Conservation (phyloP, 1,140 invertebrate species). For the Armadillidium nasatum region DNA sequence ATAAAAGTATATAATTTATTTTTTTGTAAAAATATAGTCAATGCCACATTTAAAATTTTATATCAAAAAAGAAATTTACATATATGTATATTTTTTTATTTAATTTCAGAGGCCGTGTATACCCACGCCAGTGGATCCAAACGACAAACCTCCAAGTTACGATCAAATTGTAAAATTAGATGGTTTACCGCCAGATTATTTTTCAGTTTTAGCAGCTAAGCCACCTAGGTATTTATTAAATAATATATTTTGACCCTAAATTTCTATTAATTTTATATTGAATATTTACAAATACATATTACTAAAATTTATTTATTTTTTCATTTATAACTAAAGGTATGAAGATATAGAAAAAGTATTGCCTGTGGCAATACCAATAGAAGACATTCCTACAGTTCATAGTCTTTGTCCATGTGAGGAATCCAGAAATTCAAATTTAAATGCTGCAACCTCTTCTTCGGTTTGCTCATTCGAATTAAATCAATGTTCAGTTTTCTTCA, state of each 20-base stretch:
- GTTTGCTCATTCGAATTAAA: too few species aligned
- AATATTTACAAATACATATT: too few species aligned
- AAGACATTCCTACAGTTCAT: not conserved
- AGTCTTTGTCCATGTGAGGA: not conserved
- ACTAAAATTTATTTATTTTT: too few species aligned
- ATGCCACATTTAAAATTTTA: not conserved
- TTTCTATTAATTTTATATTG: too few species aligned
- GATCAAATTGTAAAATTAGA: conserved; percentile 41
- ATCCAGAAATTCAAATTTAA: too few species aligned
- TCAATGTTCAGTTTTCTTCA: too few species aligned
- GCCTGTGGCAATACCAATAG: not conserved
- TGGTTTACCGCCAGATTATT: conserved; percentile 42
- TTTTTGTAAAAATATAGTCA: too few species aligned
- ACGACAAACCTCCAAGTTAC: conserved; percentile 44
- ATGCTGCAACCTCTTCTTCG: too few species aligned
- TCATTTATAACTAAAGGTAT: not conserved
- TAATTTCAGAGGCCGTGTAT: conserved; percentile 25
- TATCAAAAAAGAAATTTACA: not conserved
- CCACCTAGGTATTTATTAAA: conserved; percentile 24
- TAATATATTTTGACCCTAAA: too few species aligned
- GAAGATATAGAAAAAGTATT: not conserved
- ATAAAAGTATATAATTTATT: too few species aligned
- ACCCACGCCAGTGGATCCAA: conserved; percentile 34
- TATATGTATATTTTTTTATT: not conserved
- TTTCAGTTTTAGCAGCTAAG: conserved; percentile 36